Base-by-base conservation (phyloP, 2,888 invertebrate genomes). In the Cephus spinipes region DNA sequence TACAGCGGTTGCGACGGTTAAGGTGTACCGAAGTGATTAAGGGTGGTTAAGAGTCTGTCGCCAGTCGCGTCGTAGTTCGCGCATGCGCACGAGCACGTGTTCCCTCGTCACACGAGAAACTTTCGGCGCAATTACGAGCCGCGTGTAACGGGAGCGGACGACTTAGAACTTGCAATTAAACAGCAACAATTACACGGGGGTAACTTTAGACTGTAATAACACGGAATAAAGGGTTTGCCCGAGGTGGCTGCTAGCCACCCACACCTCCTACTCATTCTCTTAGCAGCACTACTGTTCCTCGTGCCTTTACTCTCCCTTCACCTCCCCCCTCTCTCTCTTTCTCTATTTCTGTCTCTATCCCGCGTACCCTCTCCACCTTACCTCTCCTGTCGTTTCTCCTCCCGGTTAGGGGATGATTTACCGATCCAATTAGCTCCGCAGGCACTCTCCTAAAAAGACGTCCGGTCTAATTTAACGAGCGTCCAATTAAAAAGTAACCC, bases 131-230 rank as follows among this genome's bases (percentile, higher is more conserved):
- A 74, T 34, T 76, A 73, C 36, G 74, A 73, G 80, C 73, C 75
- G 81, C 81, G 78, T 81, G 85, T 82, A 86, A 85, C 85, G 83
- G 85, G 85, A 84, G 84, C 82, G 80, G 87, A 86, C 88, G 90
- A 91, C 91, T 91, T 89, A 88, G 89, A 90, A 89, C 90, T 91
- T 87, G 91, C 91, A 91, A 91, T 91, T 91, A 91, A 91, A 91
- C 90, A 91, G 91, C 90, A 91, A 91, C 91, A 91, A 91, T 91
- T 91, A 91, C 90, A 90, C 90, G 89, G 89, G 89, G 90, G 91
- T 91, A 91, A 91, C 91, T 91, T 91, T 91, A 91, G 90, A 91
- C 91, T 88, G 90, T 91, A 91, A 91, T 91, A 91, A 91, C 91
- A 89, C 88, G 87, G 90, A 91, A 91, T 91, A 91, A 91, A 91